These are phyloP conservation scores for Caenorhabditis latens DNA, from an alignment of 1,140 invertebrate genomes.

Conservation along the genomic window DNA sequence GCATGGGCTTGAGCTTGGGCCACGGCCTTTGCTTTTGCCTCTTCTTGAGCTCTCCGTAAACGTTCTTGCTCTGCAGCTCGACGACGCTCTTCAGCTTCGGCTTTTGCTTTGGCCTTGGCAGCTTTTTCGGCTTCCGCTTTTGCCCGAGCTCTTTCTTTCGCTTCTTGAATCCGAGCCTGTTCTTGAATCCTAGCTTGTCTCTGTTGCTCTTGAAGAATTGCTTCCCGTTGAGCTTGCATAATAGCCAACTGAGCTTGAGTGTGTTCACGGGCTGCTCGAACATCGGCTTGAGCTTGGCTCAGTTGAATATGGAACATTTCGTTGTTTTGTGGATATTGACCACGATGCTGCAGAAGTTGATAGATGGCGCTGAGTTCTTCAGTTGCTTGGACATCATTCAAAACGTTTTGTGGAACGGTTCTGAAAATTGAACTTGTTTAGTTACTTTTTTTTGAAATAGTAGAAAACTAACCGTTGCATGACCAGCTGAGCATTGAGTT, in stretches of 20 bases:
- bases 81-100: not conserved
- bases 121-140: constrained; percentile 16
- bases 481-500: too few species aligned
- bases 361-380: not conserved
- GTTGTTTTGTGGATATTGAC: not conserved
- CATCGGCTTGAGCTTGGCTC: not conserved
- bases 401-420: too few species aligned
- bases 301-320: not conserved
- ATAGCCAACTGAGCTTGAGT: not conserved
- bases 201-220: not conserved
- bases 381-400: not conserved
- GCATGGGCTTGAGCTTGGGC: not conserved
- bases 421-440: constrained; percentile 1
- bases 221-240: not conserved
- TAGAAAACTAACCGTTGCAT: too few species aligned
- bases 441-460: not conserved
- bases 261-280: not conserved
- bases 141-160: not conserved
- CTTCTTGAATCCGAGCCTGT: not conserved
- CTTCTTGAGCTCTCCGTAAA: not conserved
- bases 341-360: not conserved
- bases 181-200: not conserved
- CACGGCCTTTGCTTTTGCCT: not conserved
- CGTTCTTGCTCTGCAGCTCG: not conserved
- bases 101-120: not conserved